Evolutionary conservation across 2,888 invertebrate genomes (phyloP).

Genomic region (Rhagophthalmus giganteus): DNA sequence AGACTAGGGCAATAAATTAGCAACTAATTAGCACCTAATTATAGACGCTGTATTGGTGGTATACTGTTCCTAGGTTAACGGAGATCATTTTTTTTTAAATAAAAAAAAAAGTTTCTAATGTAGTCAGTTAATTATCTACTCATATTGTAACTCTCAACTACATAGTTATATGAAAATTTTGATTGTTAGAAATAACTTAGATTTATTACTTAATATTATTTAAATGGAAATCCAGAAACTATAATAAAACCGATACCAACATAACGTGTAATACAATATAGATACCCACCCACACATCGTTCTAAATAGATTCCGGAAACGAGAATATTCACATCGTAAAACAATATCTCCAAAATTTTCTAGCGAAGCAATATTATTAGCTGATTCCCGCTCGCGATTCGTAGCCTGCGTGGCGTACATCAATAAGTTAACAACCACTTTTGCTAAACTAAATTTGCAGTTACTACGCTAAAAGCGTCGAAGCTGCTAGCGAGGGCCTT

Average conservation of each 20-base stretch:
- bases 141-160: too few relatives aligned
- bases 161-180: neutral
- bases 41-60: too few relatives aligned
- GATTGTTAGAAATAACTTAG: neutral
- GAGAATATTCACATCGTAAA: neutral
- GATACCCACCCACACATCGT: neutral
- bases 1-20: too few relatives aligned
- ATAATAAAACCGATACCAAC: neutral
- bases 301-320: neutral
- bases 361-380: slow-evolving; percentile 5
- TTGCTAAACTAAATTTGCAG: slow-evolving; percentile 31
- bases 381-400: slow-evolving; percentile 13
- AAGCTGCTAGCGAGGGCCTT: slow-evolving; percentile 27
- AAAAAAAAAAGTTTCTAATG: too few relatives aligned
- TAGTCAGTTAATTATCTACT: too few relatives aligned
- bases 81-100: too few relatives aligned
- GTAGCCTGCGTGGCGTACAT: slow-evolving; percentile 20
- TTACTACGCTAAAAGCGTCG: slow-evolving; percentile 31
- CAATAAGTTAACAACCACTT: slow-evolving; percentile 31
- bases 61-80: too few relatives aligned
- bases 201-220: neutral
- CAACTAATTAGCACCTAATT: too few relatives aligned
- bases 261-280: neutral
- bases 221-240: neutral
- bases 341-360: neutral